phyloP scores from a whole-genome alignment of 2,113 vertebrate genomes.

The Hippocampus abdominalis region DNA sequence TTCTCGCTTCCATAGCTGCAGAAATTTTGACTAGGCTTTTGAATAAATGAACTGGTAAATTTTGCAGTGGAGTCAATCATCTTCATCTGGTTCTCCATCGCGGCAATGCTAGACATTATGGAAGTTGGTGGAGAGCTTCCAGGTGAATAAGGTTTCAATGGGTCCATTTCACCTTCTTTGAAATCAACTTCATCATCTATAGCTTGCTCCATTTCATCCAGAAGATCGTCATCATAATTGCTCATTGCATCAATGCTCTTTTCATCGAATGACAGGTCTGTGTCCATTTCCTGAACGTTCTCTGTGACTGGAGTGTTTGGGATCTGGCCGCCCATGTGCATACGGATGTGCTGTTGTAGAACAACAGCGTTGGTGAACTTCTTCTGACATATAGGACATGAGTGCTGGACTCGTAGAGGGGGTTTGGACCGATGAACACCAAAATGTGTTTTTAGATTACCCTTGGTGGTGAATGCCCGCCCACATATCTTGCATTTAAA shows the following conservation, averaged over 20 bases:
- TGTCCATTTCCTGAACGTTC: slow-evolving; percentile 89
- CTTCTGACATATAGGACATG: slow-evolving; percentile 98
- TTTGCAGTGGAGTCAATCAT: slow-evolving; percentile 92
- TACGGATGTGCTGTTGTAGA: slow-evolving; percentile 97
- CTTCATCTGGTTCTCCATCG: slow-evolving; percentile 98
- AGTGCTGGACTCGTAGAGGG: slow-evolving; percentile 94
- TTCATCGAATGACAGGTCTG: slow-evolving; percentile 86
- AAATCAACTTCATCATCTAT: slow-evolving; percentile 87
- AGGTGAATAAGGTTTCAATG: slow-evolving; percentile 80
- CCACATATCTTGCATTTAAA: slow-evolving; percentile 99
- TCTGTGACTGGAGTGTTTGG: slow-evolving; percentile 91
- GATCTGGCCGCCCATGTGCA: slow-evolving; percentile 99
- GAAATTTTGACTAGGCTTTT: slow-evolving; percentile 81
- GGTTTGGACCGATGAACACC: slow-evolving; percentile 97
- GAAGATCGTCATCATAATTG: slow-evolving; percentile 85
- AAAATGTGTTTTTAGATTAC: slow-evolving; percentile 98
- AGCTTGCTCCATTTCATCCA: slow-evolving; percentile 88
- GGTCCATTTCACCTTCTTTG: slow-evolving; percentile 78
- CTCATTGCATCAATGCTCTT: slow-evolving; percentile 86
- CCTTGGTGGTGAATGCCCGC: slow-evolving; percentile 97
- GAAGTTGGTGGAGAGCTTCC: slow-evolving; percentile 83
- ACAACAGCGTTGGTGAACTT: slow-evolving; percentile 99
- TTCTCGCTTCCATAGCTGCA: slow-evolving; percentile 82
- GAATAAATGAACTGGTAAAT: slow-evolving; percentile 79
- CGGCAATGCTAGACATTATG: slow-evolving; percentile 94